phyloP scores from a whole-genome alignment of 2,113 vertebrate species.

The Ciconia boyciana region DNA sequence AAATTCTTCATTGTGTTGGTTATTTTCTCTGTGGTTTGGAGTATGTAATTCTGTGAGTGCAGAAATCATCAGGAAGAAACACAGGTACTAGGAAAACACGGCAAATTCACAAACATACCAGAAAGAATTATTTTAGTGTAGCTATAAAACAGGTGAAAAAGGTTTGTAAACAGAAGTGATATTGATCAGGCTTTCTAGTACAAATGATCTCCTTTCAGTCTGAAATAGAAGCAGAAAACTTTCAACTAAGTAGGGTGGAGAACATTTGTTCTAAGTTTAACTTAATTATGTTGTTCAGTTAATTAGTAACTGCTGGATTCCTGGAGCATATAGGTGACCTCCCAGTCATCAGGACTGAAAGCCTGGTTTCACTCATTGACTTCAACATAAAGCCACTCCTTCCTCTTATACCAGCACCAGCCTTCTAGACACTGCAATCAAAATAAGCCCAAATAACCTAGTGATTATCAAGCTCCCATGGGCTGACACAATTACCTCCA shows the following conservation, averaged over 20 bases:
- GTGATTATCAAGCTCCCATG: not conserved
- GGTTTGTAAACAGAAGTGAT: not conserved
- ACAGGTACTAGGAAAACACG: not conserved
- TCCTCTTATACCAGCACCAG: not conserved
- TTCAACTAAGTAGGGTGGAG: not conserved
- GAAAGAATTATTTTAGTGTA: not conserved
- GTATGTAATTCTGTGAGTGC: not conserved
- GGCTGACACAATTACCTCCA: not conserved
- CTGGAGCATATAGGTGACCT: not conserved
- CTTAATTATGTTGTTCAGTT: not conserved
- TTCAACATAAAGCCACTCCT: not conserved
- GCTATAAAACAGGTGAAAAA: not conserved
- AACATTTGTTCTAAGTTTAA: not conserved
- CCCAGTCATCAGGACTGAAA: fast-evolving
- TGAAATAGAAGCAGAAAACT: not conserved
- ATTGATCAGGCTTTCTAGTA: not conserved
- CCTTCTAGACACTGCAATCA: not conserved
- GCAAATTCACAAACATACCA: not conserved
- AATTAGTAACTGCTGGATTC: not conserved
- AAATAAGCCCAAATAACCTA: not conserved
- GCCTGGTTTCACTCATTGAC: not conserved
- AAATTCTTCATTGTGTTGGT: not conserved
- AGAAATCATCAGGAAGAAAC: not conserved
- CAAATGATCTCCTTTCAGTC: not conserved
- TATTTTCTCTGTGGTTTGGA: not conserved